Evolutionary conservation across 1,140 invertebrate species (phyloP).

Genomic region (Dufourea novaeangliae): DNA sequence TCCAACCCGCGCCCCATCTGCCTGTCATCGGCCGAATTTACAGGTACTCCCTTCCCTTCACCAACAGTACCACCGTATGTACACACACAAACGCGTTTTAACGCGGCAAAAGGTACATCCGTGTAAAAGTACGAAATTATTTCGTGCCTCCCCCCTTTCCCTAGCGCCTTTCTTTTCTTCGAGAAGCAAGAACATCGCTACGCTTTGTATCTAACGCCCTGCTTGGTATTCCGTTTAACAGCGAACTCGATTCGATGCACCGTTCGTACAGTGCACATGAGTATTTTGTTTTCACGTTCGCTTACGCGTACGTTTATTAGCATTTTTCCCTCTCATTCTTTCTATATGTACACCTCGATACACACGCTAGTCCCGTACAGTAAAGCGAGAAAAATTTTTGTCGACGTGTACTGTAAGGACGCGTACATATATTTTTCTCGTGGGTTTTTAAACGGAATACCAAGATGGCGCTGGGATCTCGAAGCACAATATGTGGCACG

Average conservation of each 20-base stretch:
- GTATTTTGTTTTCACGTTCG: constrained; percentile 2
- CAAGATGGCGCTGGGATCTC: constrained; percentile 23
- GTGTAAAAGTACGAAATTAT: constrained; percentile 52
- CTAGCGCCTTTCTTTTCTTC: neutral
- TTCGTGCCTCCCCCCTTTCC: constrained; percentile 13
- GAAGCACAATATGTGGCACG: neutral
- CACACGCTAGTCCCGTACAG: neutral
- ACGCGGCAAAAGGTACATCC: constrained; percentile 37
- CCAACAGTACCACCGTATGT: constrained; percentile 3
- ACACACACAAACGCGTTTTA: constrained; percentile 3
- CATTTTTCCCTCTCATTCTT: too few species aligned
- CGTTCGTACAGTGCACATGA: neutral
- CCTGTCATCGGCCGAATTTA: constrained; percentile 2
- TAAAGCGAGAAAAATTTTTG: neutral
- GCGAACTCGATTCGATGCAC: neutral
- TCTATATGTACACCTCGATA: neutral
- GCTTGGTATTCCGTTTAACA: constrained; percentile 8
- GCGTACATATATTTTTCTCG: neutral
- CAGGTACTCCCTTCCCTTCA: too few species aligned
- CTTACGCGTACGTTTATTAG: too few species aligned
- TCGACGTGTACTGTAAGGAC: neutral
- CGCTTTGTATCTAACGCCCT: neutral
- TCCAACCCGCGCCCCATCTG: neutral
- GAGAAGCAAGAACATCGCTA: neutral
- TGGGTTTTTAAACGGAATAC: neutral